Base-by-base conservation (phyloP, 1,140 invertebrate species). In the Gonatopus flavifemur region DNA sequence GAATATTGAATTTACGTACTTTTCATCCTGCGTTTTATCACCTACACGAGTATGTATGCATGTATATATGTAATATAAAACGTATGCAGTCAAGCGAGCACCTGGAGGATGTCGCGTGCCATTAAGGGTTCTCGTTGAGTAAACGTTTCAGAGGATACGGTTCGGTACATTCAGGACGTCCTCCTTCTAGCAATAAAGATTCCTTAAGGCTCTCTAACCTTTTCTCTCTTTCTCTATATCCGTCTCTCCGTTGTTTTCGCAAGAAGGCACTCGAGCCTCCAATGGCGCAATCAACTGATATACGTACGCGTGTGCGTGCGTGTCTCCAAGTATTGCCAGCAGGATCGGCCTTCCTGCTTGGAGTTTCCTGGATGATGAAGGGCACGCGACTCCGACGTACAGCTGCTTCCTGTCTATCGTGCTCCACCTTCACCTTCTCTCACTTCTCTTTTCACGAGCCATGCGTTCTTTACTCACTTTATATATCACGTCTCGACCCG, bases 21-120 rank as follows among this genome's bases (percentile, higher is more conserved):
- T n/a, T n/a, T n/a, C n/a, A n/a, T n/a, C n/a, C n/a, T n/a, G n/a
- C n/a, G n/a, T n/a, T n/a, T n/a, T n/a, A n/a, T n/a, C n/a, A n/a
- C n/a, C n/a, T n/a, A n/a, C n/a, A n/a, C n/a, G n/a, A n/a, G n/a
- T n/a, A n/a, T n/a, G n/a, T n/a, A n/a, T n/a, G n/a, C n/a, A n/a
- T n/a, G n/a, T n/a, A n/a, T n/a, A n/a, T n/a, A n/a, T n/a, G n/a
- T n/a, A n/a, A n/a, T n/a, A n/a, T n/a, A n/a, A 32, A 32, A 8
- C 31, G 39, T n/a, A 47, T 5, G 46, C 13, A 32, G 33, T 55
- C 20, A 41, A 47, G 18, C 8, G 22, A 33, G 31, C 2, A 62
- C 49, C 59, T 62, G 59, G 59, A 62, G 59, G 59, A 62, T 62
- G 58, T 61, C 57, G 57, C 57, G 57, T 62, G 59, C 57, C 57